Evolutionary conservation across 2,888 invertebrate species (phyloP).

Genomic region (Dynastes hyllus): DNA sequence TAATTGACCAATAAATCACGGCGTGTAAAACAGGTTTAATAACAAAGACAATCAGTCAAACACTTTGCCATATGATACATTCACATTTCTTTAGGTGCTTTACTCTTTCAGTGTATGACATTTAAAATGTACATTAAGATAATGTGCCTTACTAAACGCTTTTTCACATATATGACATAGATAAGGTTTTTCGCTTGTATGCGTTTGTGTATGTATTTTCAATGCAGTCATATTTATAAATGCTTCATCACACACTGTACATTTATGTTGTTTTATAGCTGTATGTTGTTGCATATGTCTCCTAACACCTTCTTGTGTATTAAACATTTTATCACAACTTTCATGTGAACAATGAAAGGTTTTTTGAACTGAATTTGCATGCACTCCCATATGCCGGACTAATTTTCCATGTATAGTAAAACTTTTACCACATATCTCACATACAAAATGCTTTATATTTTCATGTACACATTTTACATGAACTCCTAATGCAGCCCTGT

Average conservation of each 20-base stretch:
- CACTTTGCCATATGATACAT: too few species aligned
- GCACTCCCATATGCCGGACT: slow-evolving; percentile 16
- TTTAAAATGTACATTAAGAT: slow-evolving; percentile 39
- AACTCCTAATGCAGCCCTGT: slow-evolving; percentile 13
- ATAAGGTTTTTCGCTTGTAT: slow-evolving; percentile 35
- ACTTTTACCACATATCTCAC: slow-evolving; percentile 34
- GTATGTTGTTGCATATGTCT: slow-evolving; percentile 32
- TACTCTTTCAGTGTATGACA: slow-evolving; percentile 16
- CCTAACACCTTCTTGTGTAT: slow-evolving; percentile 19
- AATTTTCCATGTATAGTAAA: slow-evolving; percentile 15
- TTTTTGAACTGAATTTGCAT: slow-evolving; percentile 2
- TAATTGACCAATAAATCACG: too few species aligned
- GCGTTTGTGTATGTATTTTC: slow-evolving; percentile 45
- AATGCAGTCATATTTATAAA: slow-evolving; percentile 47
- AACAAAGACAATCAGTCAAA: too few species aligned
- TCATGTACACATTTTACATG: slow-evolving; percentile 26
- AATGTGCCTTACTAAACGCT: slow-evolving; percentile 29
- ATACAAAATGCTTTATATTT: slow-evolving; percentile 16
- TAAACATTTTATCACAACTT: slow-evolving; percentile 45
- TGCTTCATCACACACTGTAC: slow-evolving; percentile 48
- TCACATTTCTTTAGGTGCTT: not conserved
- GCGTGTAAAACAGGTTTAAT: too few species aligned
- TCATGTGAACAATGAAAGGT: slow-evolving; percentile 12
- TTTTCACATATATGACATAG: slow-evolving; percentile 33
- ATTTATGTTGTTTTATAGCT: slow-evolving; percentile 39